phyloP scores from a whole-genome alignment of 2,113 vertebrate species.

The Aleadryas rufinucha region DNA sequence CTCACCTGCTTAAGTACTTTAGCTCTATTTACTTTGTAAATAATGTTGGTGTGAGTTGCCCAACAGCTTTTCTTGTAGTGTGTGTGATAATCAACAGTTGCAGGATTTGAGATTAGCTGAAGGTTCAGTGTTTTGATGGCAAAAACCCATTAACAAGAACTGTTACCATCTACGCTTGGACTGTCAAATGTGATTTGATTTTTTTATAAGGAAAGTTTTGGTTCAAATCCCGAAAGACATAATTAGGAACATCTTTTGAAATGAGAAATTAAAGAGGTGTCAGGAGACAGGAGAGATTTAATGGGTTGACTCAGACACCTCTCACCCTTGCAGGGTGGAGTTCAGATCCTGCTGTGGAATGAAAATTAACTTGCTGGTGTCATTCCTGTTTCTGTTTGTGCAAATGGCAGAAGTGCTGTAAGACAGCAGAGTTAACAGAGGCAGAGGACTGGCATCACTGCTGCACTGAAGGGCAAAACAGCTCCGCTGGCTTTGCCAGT shows the following conservation, averaged over 20 bases:
- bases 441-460: not conserved
- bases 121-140: not conserved
- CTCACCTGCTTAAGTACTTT: not conserved
- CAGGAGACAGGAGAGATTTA: not conserved
- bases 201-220: not conserved
- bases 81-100: not conserved
- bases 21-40: not conserved
- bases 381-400: not conserved
- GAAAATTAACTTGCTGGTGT: slow-evolving; percentile 5
- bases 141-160: not conserved
- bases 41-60: not conserved
- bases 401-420: not conserved
- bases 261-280: slow-evolving; percentile 31
- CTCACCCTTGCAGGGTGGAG: not conserved
- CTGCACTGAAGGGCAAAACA: not conserved
- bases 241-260: slow-evolving; percentile 43
- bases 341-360: slow-evolving; percentile 12
- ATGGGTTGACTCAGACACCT: slow-evolving; percentile 15
- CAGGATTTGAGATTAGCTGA: not conserved
- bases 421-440: not conserved
- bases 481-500: not conserved
- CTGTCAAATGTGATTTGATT: not conserved
- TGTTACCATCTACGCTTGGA: not conserved
- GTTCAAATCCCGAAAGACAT: not conserved
- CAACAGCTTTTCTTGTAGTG: not conserved